Evolutionary conservation across 64 coral and sea anemone species (phyloP), one percentile per base, ranked within the genome.

Genomic region (Montipora cactus): DNA sequence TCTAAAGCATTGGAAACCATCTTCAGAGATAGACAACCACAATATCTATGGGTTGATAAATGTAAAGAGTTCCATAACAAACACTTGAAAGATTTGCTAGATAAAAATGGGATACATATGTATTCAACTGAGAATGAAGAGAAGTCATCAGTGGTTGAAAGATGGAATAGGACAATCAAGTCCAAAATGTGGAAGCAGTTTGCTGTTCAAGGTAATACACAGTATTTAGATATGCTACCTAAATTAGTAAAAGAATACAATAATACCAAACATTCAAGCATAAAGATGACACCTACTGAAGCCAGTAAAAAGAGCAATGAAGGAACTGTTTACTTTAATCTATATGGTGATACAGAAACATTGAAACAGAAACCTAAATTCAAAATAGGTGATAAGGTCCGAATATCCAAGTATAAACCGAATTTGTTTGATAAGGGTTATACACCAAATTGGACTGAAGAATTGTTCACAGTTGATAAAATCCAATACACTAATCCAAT

Each of bases 401-500:
- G 88, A 59, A 89, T 89, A 79, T 77, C 73, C 10, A 79, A 89
- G 44, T 79, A 89, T 16, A 79, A 89, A 74, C 7, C 68, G 4
- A 86, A 86, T 3, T 3, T 84, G 19, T 83, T 83, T 1, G 69
- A 92, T 0, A 91, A 91, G 53, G 90, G 64, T 1, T 80, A 80
- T 25, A 80, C 49, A 64, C 77, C 77, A 8, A 82, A 91, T 83
- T 91, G 89, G 89, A 91, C 78, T 0, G 90, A 91, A 75, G 79
- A 91, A 83, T 5, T 91, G 0, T 82, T 91, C 51, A 73, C 19
- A 83, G 7, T 91, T 0, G 21, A 91, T 83, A 75, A 83, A 0
- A 91, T 83, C 0, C 79, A 91, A 91, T 72, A 83, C 37, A 91
- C 90, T 44, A 83, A 91, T 73, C 90, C 90, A 4, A 91, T 83